Conservation (phyloP, 2,113 vertebrate genomes). For the Apteryx mantelli region DNA sequence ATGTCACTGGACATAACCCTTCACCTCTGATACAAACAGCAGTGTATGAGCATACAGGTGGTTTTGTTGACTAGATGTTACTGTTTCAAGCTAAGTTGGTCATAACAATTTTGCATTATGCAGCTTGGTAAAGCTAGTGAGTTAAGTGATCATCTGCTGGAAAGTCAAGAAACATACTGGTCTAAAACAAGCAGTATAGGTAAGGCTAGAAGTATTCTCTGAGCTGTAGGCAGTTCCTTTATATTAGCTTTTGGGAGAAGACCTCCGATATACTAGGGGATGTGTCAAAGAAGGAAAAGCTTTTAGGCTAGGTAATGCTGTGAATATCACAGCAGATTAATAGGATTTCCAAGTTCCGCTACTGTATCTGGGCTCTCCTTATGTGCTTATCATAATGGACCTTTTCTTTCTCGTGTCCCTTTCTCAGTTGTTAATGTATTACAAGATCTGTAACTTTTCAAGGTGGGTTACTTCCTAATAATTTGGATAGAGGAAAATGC, state of each 20-base stretch:
- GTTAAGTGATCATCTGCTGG: not conserved
- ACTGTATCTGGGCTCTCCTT: not conserved
- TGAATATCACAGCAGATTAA: not conserved
- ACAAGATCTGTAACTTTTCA: not conserved
- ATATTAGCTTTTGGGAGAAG: not conserved
- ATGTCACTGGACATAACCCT: not conserved
- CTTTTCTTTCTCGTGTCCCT: not conserved
- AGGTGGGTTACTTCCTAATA: not conserved
- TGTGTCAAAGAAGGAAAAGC: not conserved
- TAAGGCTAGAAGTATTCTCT: not conserved
- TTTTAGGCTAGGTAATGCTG: not conserved
- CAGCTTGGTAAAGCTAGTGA: not conserved
- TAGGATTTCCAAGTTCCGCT: not conserved
- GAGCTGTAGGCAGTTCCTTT: not conserved
- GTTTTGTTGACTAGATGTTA: not conserved
- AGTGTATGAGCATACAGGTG: not conserved
- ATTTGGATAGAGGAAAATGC: not conserved
- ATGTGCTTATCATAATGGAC: not conserved
- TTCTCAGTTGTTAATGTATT: not conserved
- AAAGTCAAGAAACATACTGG: not conserved
- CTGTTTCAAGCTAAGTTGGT: too few species aligned
- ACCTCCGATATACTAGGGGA: not conserved
- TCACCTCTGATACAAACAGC: not conserved
- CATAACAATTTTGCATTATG: not conserved
- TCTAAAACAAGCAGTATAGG: fast-evolving